A percentile compares a stretch with the other conserved stretches of the same genome.
Conservation (phyloP, 2,113 vertebrate genomes). For the Ciconia maguari region DNA sequence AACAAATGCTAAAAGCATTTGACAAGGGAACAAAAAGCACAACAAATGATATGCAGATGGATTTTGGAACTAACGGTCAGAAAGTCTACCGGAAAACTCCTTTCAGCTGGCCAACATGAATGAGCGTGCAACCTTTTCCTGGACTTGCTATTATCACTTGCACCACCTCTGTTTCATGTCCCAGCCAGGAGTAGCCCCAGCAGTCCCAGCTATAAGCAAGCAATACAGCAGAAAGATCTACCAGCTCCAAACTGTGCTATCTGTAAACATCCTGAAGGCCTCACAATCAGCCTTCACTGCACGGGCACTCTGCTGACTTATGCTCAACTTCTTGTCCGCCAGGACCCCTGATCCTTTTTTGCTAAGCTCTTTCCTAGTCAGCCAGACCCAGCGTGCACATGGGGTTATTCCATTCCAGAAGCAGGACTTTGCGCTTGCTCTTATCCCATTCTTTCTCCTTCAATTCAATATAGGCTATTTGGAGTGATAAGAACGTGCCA, state of each 20-base stretch:
- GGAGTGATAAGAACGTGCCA: not conserved
- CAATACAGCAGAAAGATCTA: not conserved
- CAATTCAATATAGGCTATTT: not conserved
- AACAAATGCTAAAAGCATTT: slow-evolving; percentile 44
- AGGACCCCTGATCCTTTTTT: not conserved
- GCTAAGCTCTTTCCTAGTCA: not conserved
- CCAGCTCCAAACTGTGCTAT: not conserved
- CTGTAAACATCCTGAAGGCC: not conserved
- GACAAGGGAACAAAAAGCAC: slow-evolving; percentile 24
- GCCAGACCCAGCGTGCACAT: accelerated
- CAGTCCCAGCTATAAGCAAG: not conserved
- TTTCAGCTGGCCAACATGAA: not conserved
- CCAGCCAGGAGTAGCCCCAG: not conserved
- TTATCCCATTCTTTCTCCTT: not conserved
- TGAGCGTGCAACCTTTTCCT: not conserved
- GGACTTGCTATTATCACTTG: not conserved
- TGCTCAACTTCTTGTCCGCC: not conserved
- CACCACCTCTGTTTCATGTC: not conserved
- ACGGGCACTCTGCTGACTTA: not conserved
- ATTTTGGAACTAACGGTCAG: not conserved
- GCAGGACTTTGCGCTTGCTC: not conserved
- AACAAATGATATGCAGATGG: slow-evolving; percentile 16
- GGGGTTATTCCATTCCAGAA: not conserved
- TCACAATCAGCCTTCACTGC: not conserved
- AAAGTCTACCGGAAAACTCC: not conserved